Base-by-base conservation (phyloP, 1,140 invertebrate species). In the Aphidius gifuensis region DNA sequence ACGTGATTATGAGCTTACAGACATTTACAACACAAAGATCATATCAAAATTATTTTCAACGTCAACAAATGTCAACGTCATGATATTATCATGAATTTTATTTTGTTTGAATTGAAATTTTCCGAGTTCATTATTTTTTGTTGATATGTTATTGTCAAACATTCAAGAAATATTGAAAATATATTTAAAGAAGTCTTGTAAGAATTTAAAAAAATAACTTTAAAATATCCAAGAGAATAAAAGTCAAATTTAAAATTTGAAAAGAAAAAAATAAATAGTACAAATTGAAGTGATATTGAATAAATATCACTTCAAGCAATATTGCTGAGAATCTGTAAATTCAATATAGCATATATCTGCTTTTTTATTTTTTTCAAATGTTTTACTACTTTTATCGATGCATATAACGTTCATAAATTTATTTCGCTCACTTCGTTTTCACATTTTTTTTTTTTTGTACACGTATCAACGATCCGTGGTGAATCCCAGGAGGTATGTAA, bases 401-500 rank as follows among this genome's bases (percentile, higher is more conserved):
- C 23, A 32, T 32, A 32, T 32, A 55, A 42, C 53, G 39, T 55
- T 55, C 53, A 55, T 55, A 55, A 55, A 55, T 55, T 55, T 55
- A 40, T 55, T 55, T 43, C 53, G 53, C 40, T 55, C 53, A 43
- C 53, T 55, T 55, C 53, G 9, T 43, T 9, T 9, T 39, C 32
- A 53, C 39, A 40, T 39, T 38, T 42, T 40, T 55, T 55, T n/a
- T 1, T 16, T 39, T 32, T 32, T 4, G 4, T 32, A 32, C 23
- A 32, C 23, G 23, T 32, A 32, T 5, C 40, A 55, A 40, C 40
- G 53, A 55, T 55, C 53, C 40, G 39, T 55, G 43, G 40, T n/a
- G 53, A 55, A 42, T 55, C 43, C 53, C 58, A 11, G 9, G n/a
- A 43, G 49, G 59, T 48, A 61, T 56, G 45, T 55, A 61, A 61